Base-by-base conservation (phyloP, 2,113 vertebrate genomes). In the Brachypteracias leptosomus region DNA sequence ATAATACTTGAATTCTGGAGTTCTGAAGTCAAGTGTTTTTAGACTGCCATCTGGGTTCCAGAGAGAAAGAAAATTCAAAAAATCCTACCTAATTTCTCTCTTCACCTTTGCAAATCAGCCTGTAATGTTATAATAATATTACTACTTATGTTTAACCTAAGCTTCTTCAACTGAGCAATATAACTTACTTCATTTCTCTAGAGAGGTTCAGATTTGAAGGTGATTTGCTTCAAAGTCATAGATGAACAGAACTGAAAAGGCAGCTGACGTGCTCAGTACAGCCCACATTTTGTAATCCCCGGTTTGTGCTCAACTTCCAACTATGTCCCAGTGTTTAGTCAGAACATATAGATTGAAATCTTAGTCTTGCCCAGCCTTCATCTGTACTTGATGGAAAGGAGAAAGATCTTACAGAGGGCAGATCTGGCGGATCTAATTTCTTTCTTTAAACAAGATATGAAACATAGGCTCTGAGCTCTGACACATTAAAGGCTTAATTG, bases 21-120 rank as follows among this genome's bases (percentile, higher is more conserved):
- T 95, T 86, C 81, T 91, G 70, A 88, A 52, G 49, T 95, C 91
- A 97, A 96, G 92, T 81, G 84, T 22, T 91, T 95, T 97, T 95
- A 82, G 68, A 47, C 18, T 86, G 61, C 44, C 63, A 95, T 80
- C 65, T 84, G 73, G 76, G n/a, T 76, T 81, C 51, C 75, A 92
- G 74, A 70, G 72, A 83, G 75, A 54, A 85, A 74, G 62, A 95
- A 90, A 95, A 61, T 81, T 76, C 20, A 89, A 94, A 40, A 52
- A 68, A 89, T 93, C 70, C 16, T n/a, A 42, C 63, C 7, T 63
- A 19, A 36, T 86, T 35, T 71, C 17, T 89, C 31, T 31, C 78
- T 90, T 85, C 68, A 79, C 82, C 76, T 90, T 86, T 77, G 22
- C 52, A 88, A 84, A 77, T 94, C 93, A 89, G 20, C 28, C 54